phyloP scores from a whole-genome alignment of 1,140 invertebrate genomes.

The Ruditapes philippinarum region DNA sequence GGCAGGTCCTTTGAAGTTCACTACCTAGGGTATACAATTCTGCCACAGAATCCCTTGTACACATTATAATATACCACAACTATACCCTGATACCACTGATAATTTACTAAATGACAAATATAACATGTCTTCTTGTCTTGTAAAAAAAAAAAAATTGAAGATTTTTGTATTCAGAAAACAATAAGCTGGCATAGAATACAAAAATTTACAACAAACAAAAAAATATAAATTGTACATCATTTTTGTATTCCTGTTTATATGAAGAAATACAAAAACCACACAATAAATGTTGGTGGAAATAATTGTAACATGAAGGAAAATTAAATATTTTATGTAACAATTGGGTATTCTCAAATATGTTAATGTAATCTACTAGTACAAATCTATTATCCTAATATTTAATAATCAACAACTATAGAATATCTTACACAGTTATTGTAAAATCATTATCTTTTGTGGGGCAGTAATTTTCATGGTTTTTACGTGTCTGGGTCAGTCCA shows the following conservation, averaged over 20 bases:
- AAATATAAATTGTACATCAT: not conserved
- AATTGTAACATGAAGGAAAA: conserved; percentile 29
- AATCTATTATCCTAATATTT: not conserved
- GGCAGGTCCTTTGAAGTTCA: too few relatives aligned
- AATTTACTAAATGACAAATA: conserved; percentile 7
- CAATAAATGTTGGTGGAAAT: not conserved
- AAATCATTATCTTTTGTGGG: too few relatives aligned
- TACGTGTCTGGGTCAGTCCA: too few relatives aligned
- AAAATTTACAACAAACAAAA: conserved; percentile 1
- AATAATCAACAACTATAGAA: not conserved
- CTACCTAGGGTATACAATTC: not conserved
- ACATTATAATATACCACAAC: not conserved
- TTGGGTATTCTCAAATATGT: conserved; percentile 2
- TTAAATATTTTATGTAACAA: not conserved
- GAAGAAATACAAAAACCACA: not conserved
- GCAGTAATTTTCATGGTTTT: too few relatives aligned
- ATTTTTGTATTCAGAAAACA: not conserved
- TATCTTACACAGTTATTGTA: too few relatives aligned
- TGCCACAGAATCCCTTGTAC: not conserved
- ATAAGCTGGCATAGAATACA: not conserved
- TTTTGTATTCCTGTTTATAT: not conserved
- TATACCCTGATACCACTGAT: not conserved
- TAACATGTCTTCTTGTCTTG: too few relatives aligned
- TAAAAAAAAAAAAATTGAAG: not conserved
- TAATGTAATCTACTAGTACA: not conserved